Evolutionary conservation across 2,113 vertebrate genomes (phyloP).

Genomic region (Caretta caretta): DNA sequence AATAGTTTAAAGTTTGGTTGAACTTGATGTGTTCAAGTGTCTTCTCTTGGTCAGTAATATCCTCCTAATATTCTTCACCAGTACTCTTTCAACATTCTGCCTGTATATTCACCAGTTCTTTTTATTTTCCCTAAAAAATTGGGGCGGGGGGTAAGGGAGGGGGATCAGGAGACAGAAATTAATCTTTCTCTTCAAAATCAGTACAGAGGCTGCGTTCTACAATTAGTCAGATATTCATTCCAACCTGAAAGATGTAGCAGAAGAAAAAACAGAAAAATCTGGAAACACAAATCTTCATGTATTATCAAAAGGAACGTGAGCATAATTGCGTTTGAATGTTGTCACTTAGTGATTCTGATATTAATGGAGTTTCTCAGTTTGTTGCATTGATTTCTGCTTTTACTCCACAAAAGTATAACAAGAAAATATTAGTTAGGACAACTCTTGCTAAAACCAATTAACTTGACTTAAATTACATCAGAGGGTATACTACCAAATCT

Average conservation of each 20-base stretch:
- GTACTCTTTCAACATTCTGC: neutral
- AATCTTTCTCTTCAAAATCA: neutral
- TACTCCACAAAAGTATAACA: neutral
- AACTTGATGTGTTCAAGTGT: neutral
- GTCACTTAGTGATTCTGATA: neutral
- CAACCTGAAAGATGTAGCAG: neutral
- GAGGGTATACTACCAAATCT: constrained; percentile 6
- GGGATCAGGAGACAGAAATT: neutral
- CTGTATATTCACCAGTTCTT: neutral
- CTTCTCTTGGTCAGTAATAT: neutral
- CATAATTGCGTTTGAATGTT: neutral
- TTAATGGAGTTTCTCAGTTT: neutral
- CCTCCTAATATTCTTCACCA: neutral
- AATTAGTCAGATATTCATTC: neutral
- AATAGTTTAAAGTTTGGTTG: neutral
- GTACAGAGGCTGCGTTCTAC: neutral
- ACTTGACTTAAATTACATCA: constrained; percentile 2
- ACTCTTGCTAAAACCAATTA: neutral
- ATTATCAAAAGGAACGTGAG: neutral
- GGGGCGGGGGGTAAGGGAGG: neutral
- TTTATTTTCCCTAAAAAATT: neutral
- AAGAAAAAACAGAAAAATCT: neutral
- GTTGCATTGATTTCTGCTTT: neutral
- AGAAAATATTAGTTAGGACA: neutral
- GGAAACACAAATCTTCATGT: neutral